These are phyloP conservation scores for Microtus montanus DNA, from an alignment of 2,113 vertebrate species.

Conservation along the genomic window DNA sequence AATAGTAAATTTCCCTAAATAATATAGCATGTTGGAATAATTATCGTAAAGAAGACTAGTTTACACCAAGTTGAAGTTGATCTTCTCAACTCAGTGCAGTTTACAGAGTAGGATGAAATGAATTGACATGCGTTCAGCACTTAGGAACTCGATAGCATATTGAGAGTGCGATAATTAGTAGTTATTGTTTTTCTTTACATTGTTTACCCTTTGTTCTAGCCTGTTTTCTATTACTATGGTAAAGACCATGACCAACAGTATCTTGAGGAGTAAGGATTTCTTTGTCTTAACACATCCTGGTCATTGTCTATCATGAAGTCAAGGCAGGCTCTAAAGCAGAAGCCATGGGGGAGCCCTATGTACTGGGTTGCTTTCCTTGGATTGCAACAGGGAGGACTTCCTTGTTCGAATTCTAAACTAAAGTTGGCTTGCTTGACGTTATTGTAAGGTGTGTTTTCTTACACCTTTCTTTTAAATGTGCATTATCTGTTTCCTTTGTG, in stretches of 20 bases:
- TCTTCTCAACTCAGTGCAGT: not conserved
- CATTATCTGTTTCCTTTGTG: conserved; percentile 23
- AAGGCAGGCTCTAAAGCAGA: not conserved
- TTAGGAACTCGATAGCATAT: not conserved
- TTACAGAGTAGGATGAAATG: conserved; percentile 2
- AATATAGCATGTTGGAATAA: conserved; percentile 16
- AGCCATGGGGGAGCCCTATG: too few relatives aligned
- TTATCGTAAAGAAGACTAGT: not conserved
- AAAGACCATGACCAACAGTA: too few relatives aligned
- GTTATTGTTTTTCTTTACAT: not conserved
- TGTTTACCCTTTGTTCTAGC: not conserved
- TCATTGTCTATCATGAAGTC: not conserved
- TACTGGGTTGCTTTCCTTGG: too few relatives aligned
- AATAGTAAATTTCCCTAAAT: conserved; percentile 31
- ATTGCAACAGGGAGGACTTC: not conserved
- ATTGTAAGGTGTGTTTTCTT: conserved; percentile 6
- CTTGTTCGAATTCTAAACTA: conserved; percentile 28
- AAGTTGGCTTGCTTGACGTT: conserved; percentile 21
- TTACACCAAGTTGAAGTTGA: conserved; percentile 44
- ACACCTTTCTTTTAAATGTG: conserved; percentile 1
- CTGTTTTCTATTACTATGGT: not conserved
- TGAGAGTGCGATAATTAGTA: not conserved
- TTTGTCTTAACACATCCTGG: not conserved
- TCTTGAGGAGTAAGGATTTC: not conserved
- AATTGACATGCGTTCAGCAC: not conserved